Conservation (phyloP, 2,888 invertebrate species). For the Hemicrepidius hirtus region DNA sequence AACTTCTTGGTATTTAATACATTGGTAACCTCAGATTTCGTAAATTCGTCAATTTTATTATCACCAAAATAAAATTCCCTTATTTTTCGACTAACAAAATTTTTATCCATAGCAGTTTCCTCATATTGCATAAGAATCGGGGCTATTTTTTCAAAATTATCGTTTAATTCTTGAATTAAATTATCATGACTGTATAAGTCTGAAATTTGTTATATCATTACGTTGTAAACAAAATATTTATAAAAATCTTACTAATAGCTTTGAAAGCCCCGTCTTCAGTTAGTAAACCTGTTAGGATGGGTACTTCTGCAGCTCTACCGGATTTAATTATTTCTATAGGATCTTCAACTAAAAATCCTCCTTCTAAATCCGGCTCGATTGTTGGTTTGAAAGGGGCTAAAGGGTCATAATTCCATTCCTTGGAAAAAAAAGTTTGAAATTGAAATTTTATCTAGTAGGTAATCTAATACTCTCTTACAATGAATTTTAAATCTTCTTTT, state of each 20-base stretch:
- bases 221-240: not conserved
- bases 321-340: conserved; percentile 74
- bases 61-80: conserved; percentile 72
- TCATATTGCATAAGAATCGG: conserved; percentile 69
- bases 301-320: conserved; percentile 75
- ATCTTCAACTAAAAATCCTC: conserved; percentile 81
- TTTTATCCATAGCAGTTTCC: conserved; percentile 65
- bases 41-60: conserved; percentile 66
- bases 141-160: conserved; percentile 69
- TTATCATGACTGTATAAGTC: conserved; percentile 63
- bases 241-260: not conserved
- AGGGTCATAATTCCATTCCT: conserved; percentile 86
- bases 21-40: conserved; percentile 68
- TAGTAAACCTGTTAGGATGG: conserved; percentile 84
- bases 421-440: not conserved
- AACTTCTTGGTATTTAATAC: conserved; percentile 63
- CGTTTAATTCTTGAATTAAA: conserved; percentile 67
- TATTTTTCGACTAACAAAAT: conserved; percentile 66
- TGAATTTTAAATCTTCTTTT: not conserved
- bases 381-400: conserved; percentile 88
- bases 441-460: not conserved
- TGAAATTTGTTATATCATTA: conserved; percentile 45
- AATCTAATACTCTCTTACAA: conserved; percentile 6
- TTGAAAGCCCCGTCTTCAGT: conserved; percentile 80
- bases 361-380: conserved; percentile 80